Conservation (phyloP, 2,888 invertebrate genomes). For the Andricus quercusramuli region DNA sequence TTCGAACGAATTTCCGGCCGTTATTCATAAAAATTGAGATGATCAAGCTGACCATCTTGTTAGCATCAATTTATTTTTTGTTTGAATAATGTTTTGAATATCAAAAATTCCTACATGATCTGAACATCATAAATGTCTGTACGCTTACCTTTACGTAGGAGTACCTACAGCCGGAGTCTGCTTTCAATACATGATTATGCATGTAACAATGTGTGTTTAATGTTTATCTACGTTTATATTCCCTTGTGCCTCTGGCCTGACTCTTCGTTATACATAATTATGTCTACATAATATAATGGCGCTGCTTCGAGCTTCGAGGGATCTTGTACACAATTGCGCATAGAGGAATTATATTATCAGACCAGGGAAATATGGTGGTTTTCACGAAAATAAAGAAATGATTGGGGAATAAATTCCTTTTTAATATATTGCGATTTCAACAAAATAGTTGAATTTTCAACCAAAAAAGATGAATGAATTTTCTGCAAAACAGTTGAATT, state of each 20-base stretch:
- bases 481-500: too few relatives aligned
- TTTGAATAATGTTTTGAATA: too few relatives aligned
- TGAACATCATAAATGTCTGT: conserved; percentile 19
- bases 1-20: too few relatives aligned
- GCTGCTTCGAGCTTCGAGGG: neutral
- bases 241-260: conserved; percentile 27
- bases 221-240: conserved; percentile 28
- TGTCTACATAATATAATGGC: conserved; percentile 24
- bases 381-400: too few relatives aligned
- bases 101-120: neutral
- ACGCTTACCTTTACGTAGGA: conserved; percentile 1
- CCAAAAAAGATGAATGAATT: too few relatives aligned
- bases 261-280: conserved; percentile 34
- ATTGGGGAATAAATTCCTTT: too few relatives aligned
- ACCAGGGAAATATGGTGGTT: too few relatives aligned
- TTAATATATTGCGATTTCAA: too few relatives aligned
- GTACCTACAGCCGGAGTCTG: neutral
- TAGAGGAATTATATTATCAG: conserved; percentile 12
- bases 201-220: conserved; percentile 24
- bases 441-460: too few relatives aligned
- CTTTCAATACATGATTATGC: neutral
- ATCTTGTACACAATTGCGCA: neutral
- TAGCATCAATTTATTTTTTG: too few relatives aligned
- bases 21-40: too few relatives aligned
- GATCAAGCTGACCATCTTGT: too few relatives aligned